Evolutionary conservation across 1,140 invertebrate species (phyloP).

Genomic region (Andrena cerasifolii): DNA sequence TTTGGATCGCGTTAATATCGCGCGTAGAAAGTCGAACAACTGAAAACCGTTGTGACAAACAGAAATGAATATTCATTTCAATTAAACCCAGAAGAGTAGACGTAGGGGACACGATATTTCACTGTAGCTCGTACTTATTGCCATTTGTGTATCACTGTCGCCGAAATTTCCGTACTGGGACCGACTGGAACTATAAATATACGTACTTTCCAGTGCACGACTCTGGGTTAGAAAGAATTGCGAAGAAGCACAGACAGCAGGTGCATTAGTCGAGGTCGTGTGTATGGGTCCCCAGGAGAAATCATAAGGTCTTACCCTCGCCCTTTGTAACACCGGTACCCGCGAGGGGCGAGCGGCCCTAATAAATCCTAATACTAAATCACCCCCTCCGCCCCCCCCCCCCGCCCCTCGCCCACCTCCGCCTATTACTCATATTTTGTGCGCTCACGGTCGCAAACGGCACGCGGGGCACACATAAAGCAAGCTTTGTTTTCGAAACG

Average conservation of each 20-base stretch:
- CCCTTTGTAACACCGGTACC: slow-evolving; percentile 56
- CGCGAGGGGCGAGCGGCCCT: slow-evolving; percentile 71
- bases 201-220: slow-evolving; percentile 13
- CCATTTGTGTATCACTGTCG: slow-evolving; percentile 8
- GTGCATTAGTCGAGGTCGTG: slow-evolving; percentile 78
- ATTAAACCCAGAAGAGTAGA: not conserved
- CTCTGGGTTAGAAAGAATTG: not conserved
- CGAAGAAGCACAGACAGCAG: slow-evolving; percentile 72
- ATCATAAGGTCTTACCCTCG: slow-evolving; percentile 79
- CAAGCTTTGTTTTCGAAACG: slow-evolving; percentile 62
- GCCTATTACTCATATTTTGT: slow-evolving; percentile 79
- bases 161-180: not conserved
- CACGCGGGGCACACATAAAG: slow-evolving; percentile 11
- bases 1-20: too few species aligned
- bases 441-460: slow-evolving; percentile 55
- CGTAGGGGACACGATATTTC: not conserved
- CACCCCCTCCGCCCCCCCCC: slow-evolving; percentile 56
- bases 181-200: slow-evolving; percentile 38
- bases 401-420: not conserved
- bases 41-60: too few species aligned
- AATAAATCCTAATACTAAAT: slow-evolving; percentile 82
- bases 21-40: too few species aligned
- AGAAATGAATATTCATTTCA: not conserved
- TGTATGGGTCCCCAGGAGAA: slow-evolving; percentile 78
- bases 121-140: not conserved